A percentile compares a stretch with the other conserved stretches of the same genome.
These are phyloP conservation scores for Araneus ventricosus DNA, from an alignment of 1,140 invertebrate species.

Conservation along the genomic window DNA sequence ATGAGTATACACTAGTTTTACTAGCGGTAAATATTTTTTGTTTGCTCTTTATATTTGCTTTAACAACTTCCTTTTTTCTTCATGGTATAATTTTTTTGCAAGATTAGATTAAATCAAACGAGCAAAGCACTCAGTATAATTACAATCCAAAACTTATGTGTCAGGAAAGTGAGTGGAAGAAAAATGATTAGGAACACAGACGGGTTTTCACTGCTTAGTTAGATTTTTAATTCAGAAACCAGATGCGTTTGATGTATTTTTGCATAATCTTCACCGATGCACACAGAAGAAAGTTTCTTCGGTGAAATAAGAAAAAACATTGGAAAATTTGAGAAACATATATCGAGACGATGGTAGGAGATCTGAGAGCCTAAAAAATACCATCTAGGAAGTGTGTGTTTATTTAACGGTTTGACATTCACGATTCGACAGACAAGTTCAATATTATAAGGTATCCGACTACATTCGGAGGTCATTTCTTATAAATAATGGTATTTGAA, in stretches of 20 bases:
- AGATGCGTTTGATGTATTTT: constrained; percentile 13
- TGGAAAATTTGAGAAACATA: background rate
- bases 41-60: background rate
- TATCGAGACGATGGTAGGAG: background rate
- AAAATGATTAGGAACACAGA: background rate
- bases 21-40: background rate
- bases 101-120: background rate
- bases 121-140: background rate
- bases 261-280: background rate
- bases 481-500: too few species aligned
- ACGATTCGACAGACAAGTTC: background rate
- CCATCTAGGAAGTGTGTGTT: background rate
- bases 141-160: background rate
- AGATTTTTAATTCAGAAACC: constrained; percentile 19
- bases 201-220: background rate
- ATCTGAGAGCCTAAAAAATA: background rate
- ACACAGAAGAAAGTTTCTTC: background rate
- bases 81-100: background rate
- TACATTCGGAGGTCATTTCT: too few species aligned
- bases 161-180: background rate
- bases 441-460: too few species aligned
- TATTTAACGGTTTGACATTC: background rate
- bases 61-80: background rate
- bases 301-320: background rate
- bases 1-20: background rate